Conservation (phyloP, 2,797 vertebrate species). For the Anguilla obscura region DNA sequence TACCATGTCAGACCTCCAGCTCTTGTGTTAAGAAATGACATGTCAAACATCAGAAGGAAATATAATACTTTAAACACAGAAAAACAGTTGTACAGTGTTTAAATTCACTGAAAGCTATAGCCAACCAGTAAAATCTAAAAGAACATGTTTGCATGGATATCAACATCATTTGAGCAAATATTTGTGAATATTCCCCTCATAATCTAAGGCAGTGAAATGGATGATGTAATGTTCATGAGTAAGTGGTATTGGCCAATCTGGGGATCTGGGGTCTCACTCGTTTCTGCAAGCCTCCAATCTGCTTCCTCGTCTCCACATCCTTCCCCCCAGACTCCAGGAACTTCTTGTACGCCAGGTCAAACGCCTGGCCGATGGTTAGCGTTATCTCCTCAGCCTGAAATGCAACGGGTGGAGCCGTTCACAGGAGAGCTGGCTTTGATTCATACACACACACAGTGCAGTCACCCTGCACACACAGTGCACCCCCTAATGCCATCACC, state of each 20-base stretch:
- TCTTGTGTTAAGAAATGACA: too few relatives aligned
- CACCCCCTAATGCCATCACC: too few relatives aligned
- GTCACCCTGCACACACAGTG: neutral
- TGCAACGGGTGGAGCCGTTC: neutral
- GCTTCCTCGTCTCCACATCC: constrained; percentile 97
- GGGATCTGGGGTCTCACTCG: constrained; percentile 74
- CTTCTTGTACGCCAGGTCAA: constrained; percentile 98
- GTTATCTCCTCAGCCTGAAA: constrained; percentile 95
- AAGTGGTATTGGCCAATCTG: neutral
- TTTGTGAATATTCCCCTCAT: too few relatives aligned
- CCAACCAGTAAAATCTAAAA: neutral
- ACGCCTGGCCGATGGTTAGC: constrained; percentile 96
- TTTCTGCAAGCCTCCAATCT: constrained; percentile 94
- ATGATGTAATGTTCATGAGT: too few relatives aligned
- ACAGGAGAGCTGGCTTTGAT: constrained; percentile 11
- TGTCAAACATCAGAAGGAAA: too few relatives aligned
- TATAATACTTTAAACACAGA: too few relatives aligned
- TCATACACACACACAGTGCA: constrained; percentile 27
- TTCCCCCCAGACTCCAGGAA: constrained; percentile 98
- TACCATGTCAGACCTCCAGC: too few relatives aligned
- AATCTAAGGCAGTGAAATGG: too few relatives aligned
- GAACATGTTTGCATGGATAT: neutral
- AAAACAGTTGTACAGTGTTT: neutral
- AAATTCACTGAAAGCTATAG: neutral
- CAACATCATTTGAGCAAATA: too few relatives aligned